A percentile compares a stretch with the other conserved stretches of the same genome.
These are phyloP conservation scores for Apodemia mormo DNA, from an alignment of 2,888 invertebrate genomes.

Conservation along the genomic window DNA sequence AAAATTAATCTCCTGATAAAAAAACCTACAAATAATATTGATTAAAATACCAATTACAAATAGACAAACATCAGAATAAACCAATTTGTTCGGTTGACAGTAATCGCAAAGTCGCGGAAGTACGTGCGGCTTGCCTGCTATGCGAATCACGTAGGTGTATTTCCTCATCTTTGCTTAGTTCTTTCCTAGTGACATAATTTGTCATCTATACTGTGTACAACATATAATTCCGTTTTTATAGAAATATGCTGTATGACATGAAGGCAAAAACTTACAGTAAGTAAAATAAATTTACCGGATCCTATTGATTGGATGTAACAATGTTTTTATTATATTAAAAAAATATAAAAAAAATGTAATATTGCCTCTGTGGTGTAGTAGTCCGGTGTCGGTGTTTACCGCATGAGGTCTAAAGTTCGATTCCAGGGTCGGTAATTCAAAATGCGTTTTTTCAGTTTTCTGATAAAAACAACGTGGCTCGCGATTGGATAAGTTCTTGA, in stretches of 20 bases:
- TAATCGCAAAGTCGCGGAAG: conserved; percentile 34
- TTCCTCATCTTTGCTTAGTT: conserved; percentile 36
- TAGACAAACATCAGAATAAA: not conserved
- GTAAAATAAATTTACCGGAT: not conserved
- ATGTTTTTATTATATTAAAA: too few relatives aligned
- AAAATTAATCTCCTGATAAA: too few relatives aligned
- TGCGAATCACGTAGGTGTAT: conserved; percentile 36
- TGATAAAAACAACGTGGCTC: too few relatives aligned
- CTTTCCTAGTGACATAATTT: conserved; percentile 43
- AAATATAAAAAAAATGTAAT: too few relatives aligned
- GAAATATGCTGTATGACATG: not conserved
- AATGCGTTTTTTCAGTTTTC: too few relatives aligned
- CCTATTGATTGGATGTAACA: too few relatives aligned
- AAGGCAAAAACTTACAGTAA: not conserved
- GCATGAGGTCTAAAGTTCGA: too few relatives aligned
- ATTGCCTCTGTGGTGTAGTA: too few relatives aligned
- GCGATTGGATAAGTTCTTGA: too few relatives aligned
- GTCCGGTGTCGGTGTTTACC: too few relatives aligned
- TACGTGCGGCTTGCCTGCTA: conserved; percentile 36
- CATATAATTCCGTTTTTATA: not conserved
- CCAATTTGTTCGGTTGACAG: conserved; percentile 17
- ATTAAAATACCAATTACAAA: not conserved
- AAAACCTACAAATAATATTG: not conserved
- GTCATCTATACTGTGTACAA: conserved; percentile 30
- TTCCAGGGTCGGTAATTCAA: too few relatives aligned